Evolutionary conservation across 2,797 vertebrate species (phyloP).

Genomic region (Sebastiscus tertius): DNA sequence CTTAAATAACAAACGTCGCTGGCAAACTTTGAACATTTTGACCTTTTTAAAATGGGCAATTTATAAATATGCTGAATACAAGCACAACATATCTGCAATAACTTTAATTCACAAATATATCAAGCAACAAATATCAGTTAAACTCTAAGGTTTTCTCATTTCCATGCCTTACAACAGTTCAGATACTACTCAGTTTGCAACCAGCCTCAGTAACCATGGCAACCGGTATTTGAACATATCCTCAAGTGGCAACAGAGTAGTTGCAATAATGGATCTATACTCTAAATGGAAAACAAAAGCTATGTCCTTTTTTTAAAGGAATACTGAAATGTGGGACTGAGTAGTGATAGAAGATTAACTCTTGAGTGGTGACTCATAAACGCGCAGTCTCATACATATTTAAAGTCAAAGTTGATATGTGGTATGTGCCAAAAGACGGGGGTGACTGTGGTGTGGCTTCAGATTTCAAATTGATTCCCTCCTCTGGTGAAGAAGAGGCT

Average conservation of each 20-base stretch:
- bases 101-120: background rate
- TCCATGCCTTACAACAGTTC: conserved; percentile 8
- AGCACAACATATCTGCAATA: background rate
- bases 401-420: conserved; percentile 1
- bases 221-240: conserved; percentile 45
- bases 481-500: conserved; percentile 10
- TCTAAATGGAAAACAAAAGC: conserved; percentile 31
- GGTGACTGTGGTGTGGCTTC: background rate
- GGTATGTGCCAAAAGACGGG: background rate
- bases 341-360: conserved; percentile 5
- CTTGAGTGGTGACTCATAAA: background rate
- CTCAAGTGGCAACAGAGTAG: conserved; percentile 3
- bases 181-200: conserved; percentile 45
- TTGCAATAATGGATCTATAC: background rate
- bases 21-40: background rate
- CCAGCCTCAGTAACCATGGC: conserved; percentile 54
- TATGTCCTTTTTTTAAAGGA: background rate
- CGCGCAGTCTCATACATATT: background rate
- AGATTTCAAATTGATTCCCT: conserved; percentile 30
- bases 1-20: background rate
- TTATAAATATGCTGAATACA: background rate
- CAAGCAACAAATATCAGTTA: background rate
- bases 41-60: background rate
- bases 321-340: conserved; percentile 5
- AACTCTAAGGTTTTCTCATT: conserved; percentile 6